Evolutionary conservation across 2,888 invertebrate species (phyloP), one percentile per base, ranked within the genome.

Genomic region (Chrysodeixis includens): DNA sequence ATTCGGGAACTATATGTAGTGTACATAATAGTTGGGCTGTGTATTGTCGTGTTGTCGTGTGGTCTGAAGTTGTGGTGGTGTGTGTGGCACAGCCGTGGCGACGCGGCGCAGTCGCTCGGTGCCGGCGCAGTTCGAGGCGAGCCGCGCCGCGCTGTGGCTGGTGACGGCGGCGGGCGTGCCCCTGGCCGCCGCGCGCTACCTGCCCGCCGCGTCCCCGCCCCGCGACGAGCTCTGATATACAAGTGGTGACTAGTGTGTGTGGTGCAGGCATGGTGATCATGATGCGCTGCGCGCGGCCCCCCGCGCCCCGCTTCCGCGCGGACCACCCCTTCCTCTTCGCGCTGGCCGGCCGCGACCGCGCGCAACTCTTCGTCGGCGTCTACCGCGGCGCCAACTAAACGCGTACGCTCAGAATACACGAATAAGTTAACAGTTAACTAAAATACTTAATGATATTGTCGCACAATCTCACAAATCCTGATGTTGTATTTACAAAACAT

Each of bases 271-370:
- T 93, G 92, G 92, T 92, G 90, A 16, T 93, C 78, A 92, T 92
- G 93, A 70, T 92, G 89, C 90, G 92, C 65, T 92, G 93, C 82
- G 89, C 89, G 60, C 84, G 75, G 20, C 82, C 77, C 62, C 87
- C 87, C 44, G 26, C 88, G 76, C 82, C 75, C 46, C 62, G 62
- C 66, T 93, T 95, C 91, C 71, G 56, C 69, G 95, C 93, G 30
- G 90, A 95, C 82, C 92, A 88, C n/a, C 91, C 95, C 30, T 95
- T 92, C 92, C 82, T 92, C 79, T 93, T 90, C 89, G 58, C 89
- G 72, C 88, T 92, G 71, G 57, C 81, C 55, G 88, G 80, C 80
- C 70, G 80, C 46, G 83, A 84, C 14, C 76, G 74, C 66, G 72
- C 85, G 62, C 74, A 87, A 40, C 81, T 90, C 67, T 94, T 93